These are phyloP conservation scores for Pituophis catenifer DNA, from an alignment of 2,113 vertebrate species.

Conservation along the genomic window DNA sequence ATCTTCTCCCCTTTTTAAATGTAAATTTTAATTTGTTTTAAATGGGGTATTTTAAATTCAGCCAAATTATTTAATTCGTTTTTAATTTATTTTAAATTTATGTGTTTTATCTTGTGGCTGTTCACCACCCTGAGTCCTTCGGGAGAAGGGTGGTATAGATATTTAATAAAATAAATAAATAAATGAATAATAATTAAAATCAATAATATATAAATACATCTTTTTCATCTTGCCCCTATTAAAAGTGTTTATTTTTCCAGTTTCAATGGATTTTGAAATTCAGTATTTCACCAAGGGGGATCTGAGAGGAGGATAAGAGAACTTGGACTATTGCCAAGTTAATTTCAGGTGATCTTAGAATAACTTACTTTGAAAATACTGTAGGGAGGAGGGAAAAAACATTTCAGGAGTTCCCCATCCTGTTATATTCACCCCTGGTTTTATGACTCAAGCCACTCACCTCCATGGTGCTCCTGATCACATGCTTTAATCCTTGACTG, in stretches of 20 bases:
- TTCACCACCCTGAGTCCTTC: too few species aligned
- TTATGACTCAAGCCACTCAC: not conserved
- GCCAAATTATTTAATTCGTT: too few species aligned
- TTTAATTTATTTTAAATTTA: too few species aligned
- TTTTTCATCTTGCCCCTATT: not conserved
- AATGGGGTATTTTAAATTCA: too few species aligned
- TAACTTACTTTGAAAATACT: not conserved
- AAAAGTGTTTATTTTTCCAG: not conserved
- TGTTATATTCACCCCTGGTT: not conserved
- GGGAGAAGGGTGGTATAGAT: too few species aligned
- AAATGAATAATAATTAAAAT: not conserved
- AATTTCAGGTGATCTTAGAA: not conserved
- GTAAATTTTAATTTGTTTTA: too few species aligned
- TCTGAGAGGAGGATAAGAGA: not conserved
- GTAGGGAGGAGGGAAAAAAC: not conserved
- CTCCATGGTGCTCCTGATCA: constrained; percentile 36
- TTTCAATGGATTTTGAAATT: not conserved
- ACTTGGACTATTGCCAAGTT: not conserved
- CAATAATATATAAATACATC: not conserved
- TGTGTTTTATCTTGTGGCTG: too few species aligned
- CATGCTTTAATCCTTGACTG: constrained; percentile 31
- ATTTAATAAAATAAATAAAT: too few species aligned
- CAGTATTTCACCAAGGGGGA: not conserved
- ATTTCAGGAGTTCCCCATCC: not conserved
- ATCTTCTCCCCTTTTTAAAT: too few species aligned